Evolutionary conservation across 2,888 invertebrate genomes (phyloP), one percentile per base, ranked within the genome.

Genomic region (Himalopsyche anomala): DNA sequence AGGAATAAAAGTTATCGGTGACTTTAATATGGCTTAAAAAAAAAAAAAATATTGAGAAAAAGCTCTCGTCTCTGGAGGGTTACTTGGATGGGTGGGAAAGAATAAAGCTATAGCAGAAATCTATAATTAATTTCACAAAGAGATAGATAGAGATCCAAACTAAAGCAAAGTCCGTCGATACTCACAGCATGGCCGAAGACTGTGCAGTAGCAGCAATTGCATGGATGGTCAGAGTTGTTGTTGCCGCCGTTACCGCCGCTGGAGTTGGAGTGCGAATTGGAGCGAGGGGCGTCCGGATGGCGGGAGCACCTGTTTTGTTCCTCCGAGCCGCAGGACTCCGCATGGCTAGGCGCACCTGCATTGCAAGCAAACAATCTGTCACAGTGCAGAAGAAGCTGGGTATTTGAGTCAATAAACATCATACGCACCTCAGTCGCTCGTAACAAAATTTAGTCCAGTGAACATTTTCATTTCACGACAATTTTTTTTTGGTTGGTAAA

Each of bases 161-260:
- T 28, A 28, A 28, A 28, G 28, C 28, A 28, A 28, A 28, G 28
- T 28, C 6, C 36, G n/a, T 6, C 6, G 9, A 28, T 55, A 91
- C 92, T 92, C 89, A 94, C 95, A 85, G 95, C 95, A 89, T 96
- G 96, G 79, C 96, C 96, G 89, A 96, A 96, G n/a, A 96, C 96
- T 89, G 96, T 96, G 90, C 96, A 96, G 90, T 96, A 96, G 90
- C 96, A 96, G 90, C 96, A 96, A 86, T 96, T 95, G 91, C 96
- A 96, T 3, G 93, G 93, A 86, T 92, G 92, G 83, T 93, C 93
- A 0, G 89, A 89, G 8, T 81, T 36, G 40, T 83, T 79, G 2
- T 19, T 17, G 62, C 19, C 62, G 62, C 85, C 81, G 28, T 28
- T 79, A 38, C 83, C 83, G 28, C 62, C 28, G 11, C 62, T 19